Evolutionary conservation across 92 coral and sea anemone species (phyloP), one percentile per base, ranked within the genome.

Genomic region (Metridium senile): DNA sequence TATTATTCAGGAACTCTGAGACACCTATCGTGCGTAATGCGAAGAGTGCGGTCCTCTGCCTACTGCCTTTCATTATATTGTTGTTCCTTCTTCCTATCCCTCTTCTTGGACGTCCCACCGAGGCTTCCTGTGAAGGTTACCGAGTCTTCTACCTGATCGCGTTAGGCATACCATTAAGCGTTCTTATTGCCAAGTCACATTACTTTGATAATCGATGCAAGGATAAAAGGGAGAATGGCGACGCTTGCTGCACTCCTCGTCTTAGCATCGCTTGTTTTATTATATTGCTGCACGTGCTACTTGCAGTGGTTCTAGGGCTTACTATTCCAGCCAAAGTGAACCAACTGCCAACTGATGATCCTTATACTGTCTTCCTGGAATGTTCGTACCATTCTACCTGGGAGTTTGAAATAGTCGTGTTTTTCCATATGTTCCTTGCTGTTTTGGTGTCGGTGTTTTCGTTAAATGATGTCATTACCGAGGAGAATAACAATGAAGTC

Each of bases 51-150:
- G 43, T 83, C 6, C 78, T 85, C 7, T 66, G 81, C 49, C 69
- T 90, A 70, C 76, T 96, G 27, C 93, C 97, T 9, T 89, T 93
- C 47, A 79, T 88, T 18, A 75, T 96, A 54, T 69, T 96, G 25
- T 83, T 91, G 62, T 96, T 96, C 68, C 85, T 92, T 34, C 81
- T 96, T 52, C 96, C 99, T 0, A 75, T 96, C 13, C 99, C 97
- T 0, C 86, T 96, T 19, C 90, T 96, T 25, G 81, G 90, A 61
- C 89, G 86, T 62, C 99, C 99, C 13, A 96, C 88, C 46, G 88
- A 74, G 20, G 46, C 88, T n/a, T 87, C 96, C 10, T 96, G 99
- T 35, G 99, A 93, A 39, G 97, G 93, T 3, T 96, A 89, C 83
- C 89, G 92, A 58, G 89, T 89, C 23, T 87, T 92, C 75, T 96